A percentile compares a stretch with the other conserved stretches of the same genome.
phyloP scores from a whole-genome alignment of 2,888 invertebrate species.

The Serripes groenlandicus region DNA sequence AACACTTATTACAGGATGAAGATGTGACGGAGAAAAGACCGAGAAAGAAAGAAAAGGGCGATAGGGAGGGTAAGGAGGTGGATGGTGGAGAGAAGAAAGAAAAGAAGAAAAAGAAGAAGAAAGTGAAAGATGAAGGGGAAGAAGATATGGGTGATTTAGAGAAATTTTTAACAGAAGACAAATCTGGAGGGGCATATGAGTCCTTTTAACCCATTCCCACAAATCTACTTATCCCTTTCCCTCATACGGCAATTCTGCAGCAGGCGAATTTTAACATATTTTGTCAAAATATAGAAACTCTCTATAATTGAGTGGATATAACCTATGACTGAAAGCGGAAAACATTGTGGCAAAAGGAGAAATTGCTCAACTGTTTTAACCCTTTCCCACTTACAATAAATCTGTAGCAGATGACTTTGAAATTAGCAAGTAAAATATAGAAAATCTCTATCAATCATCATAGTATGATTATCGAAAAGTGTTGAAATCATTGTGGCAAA shows the following conservation, averaged over 20 bases:
- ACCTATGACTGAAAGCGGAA: too few species aligned
- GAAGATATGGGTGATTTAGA: conserved; percentile 78
- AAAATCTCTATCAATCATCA: too few species aligned
- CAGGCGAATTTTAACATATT: too few species aligned
- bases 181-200: conserved; percentile 72
- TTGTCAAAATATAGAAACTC: too few species aligned
- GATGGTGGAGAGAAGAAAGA: conserved; percentile 28
- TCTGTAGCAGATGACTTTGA: too few species aligned
- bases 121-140: conserved; percentile 55
- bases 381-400: background rate
- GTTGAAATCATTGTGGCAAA: too few species aligned
- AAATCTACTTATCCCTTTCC: too few species aligned
- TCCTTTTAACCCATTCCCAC: too few species aligned
- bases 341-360: background rate
- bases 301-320: too few species aligned
- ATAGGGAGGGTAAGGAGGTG: conserved; percentile 63
- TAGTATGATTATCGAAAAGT: too few species aligned
- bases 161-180: conserved; percentile 78
- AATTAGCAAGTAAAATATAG: too few species aligned
- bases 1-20: conserved; percentile 52
- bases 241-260: too few species aligned
- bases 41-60: conserved; percentile 58
- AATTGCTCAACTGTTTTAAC: background rate
- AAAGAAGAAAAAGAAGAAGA: conserved; percentile 68
- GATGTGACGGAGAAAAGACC: conserved; percentile 51